phyloP scores from a whole-genome alignment of 2,888 invertebrate species.

The Hemicrepidius hirtus region DNA sequence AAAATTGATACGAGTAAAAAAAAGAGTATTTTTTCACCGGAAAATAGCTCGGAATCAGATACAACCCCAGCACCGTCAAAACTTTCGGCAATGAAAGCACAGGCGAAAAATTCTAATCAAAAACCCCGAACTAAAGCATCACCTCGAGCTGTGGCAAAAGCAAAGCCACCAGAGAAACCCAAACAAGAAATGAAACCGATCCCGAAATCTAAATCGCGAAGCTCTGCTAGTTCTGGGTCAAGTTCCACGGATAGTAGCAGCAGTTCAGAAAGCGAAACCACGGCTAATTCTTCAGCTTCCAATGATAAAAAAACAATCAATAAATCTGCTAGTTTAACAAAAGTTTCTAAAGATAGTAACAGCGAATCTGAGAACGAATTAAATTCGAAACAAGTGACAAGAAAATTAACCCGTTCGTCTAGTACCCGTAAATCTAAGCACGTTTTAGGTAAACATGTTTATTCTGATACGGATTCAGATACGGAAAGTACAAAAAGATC shows the following conservation, averaged over 20 bases:
- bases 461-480: constrained; percentile 81
- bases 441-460: constrained; percentile 75
- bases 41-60: constrained; percentile 82
- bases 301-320: constrained; percentile 64
- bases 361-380: constrained; percentile 67
- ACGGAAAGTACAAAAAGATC: constrained; percentile 75
- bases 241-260: constrained; percentile 65
- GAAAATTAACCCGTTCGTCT: constrained; percentile 82
- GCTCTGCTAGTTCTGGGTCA: constrained; percentile 71
- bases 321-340: constrained; percentile 62
- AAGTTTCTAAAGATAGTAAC: constrained; percentile 59
- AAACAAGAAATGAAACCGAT: constrained; percentile 64
- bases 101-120: constrained; percentile 66
- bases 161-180: constrained; percentile 72
- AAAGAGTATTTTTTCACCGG: constrained; percentile 89
- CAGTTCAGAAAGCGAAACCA: constrained; percentile 68
- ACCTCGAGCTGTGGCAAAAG: constrained; percentile 67
- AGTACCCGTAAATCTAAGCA: constrained; percentile 81
- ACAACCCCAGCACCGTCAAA: constrained; percentile 71
- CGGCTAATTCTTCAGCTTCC: constrained; percentile 63
- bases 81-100: constrained; percentile 69
- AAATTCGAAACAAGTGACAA: constrained; percentile 70
- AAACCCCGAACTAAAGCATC: constrained; percentile 71
- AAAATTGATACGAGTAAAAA: constrained; percentile 74
- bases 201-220: constrained; percentile 81